These are phyloP conservation scores for Nyctereutes procyonoides DNA, from an alignment of 2,113 vertebrate genomes.

Conservation along the genomic window DNA sequence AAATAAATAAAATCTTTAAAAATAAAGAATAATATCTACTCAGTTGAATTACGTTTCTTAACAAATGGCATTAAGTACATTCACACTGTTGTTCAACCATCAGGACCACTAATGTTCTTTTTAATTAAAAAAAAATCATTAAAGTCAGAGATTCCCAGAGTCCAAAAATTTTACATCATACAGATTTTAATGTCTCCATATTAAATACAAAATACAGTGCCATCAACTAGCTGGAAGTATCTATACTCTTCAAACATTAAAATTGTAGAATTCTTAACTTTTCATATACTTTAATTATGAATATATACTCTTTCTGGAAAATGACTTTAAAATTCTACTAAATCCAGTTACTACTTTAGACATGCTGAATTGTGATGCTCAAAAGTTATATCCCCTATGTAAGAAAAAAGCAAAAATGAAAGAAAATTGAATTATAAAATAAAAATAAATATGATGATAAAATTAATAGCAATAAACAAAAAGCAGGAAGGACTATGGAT, in stretches of 20 bases:
- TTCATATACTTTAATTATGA: conserved; percentile 21
- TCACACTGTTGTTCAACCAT: background rate
- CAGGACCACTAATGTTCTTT: background rate
- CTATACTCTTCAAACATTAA: background rate
- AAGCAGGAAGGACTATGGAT: background rate
- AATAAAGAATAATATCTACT: background rate
- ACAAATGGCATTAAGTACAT: background rate
- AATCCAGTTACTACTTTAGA: background rate
- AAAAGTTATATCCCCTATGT: background rate
- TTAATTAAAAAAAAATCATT: background rate
- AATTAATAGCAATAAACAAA: background rate
- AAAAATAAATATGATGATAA: background rate
- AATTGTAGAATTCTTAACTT: background rate
- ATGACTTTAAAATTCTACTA: conserved; percentile 11
- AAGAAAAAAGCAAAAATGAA: background rate
- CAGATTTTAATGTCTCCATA: background rate
- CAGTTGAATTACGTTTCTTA: background rate
- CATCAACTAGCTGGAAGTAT: background rate
- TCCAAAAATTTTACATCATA: background rate
- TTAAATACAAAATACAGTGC: background rate
- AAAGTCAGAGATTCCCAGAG: background rate
- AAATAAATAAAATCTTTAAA: too few species aligned
- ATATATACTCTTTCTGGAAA: background rate
- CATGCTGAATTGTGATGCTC: background rate
- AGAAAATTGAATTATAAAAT: conserved; percentile 27